Evolutionary conservation across 2,888 invertebrate genomes (phyloP).

Genomic region (Nymphalis polychloros): DNA sequence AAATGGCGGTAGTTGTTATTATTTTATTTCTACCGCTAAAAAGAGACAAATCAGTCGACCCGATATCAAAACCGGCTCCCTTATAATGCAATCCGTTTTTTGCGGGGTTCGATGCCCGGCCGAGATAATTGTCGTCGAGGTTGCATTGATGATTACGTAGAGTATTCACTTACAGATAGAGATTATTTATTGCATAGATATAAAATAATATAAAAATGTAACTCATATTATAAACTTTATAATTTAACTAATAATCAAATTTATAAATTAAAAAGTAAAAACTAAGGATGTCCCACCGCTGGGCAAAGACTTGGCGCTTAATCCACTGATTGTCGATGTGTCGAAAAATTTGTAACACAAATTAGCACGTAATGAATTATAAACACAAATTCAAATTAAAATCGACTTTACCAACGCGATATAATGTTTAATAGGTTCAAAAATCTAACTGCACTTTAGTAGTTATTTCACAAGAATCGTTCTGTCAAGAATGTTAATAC

Average conservation of each 20-base stretch:
- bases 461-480: too few species aligned
- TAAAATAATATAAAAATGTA: too few species aligned
- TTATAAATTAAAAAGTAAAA: not conserved
- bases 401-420: too few species aligned
- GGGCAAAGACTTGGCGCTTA: too few species aligned
- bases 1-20: not conserved
- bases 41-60: slow-evolving; percentile 12
- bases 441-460: too few species aligned
- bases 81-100: slow-evolving; percentile 41
- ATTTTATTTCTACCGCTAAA: slow-evolving; percentile 25
- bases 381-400: too few species aligned
- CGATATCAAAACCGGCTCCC: slow-evolving; percentile 32
- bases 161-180: slow-evolving; percentile 19
- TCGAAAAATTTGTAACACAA: too few species aligned
- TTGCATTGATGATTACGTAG: slow-evolving; percentile 34
- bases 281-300: not conserved
- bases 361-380: too few species aligned
- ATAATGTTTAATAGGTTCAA: too few species aligned
- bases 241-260: too few species aligned
- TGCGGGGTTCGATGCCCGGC: slow-evolving; percentile 38
- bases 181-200: not conserved
- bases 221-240: not conserved
- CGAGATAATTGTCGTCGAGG: slow-evolving; percentile 39
- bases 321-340: too few species aligned
- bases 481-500: too few species aligned